Evolutionary conservation across 1,140 invertebrate genomes (phyloP), one percentile per base, ranked within the genome.

Genomic region (Atta colombica): DNA sequence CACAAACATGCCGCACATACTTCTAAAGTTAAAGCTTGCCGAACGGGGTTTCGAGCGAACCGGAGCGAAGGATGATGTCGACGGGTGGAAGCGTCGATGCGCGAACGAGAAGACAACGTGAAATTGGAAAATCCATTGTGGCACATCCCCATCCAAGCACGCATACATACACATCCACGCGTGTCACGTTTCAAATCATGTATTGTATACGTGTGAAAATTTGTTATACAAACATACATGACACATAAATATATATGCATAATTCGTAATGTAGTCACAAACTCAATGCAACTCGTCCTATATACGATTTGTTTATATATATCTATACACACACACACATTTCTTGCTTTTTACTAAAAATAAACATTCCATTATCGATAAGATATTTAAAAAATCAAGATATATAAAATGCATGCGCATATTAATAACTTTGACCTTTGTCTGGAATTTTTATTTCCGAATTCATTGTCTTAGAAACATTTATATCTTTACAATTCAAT

Each of bases 1-100:
- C 89, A 92, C 90, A 91, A 93, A 93, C 91, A 93, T 89, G 90
- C 87, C 82, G 89, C 90, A 92, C 91, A 93, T 93, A 94, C 92
- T 94, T 93, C 87, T 63, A 58, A 89, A 93, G 92, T 93, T 93
- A 92, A 94, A 94, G 92, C 90, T 89, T 68, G 71, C 89, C 71
- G 77, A 86, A 84, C 85, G 85, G 74, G 80, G 69, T 75, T 85
- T 87, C 74, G 75, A 51, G 74, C 88, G 74, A 86, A 60, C 31
- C 72, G 12, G 28, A 45, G 51, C 21, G 53, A 65, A 65, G 86
- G 66, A 88, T 81, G 88, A 88, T 86, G 35, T 51, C 51, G 84
- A 39, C 51, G 51, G 65, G 78, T 18, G 61, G 61, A 61, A 60
- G 80, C 65, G 81, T 87, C 55, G 68, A 71, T 55, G 80, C 55